Evolutionary conservation across 2,888 invertebrate genomes (phyloP), one percentile per base, ranked within the genome.

Genomic region (Mythimna ferrago): DNA sequence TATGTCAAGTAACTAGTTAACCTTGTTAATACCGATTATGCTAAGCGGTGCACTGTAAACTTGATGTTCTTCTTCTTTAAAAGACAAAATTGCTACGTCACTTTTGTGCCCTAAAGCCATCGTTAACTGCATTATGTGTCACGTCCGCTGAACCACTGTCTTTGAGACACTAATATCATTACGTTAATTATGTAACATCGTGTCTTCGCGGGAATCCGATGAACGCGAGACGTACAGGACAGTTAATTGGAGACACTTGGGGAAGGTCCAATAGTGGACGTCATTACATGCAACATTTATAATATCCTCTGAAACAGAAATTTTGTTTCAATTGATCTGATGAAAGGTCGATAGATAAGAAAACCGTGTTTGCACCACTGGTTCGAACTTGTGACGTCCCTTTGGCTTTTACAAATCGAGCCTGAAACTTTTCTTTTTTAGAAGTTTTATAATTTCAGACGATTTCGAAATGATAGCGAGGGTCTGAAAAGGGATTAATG

Each of bases 111-210:
- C 19, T 35, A 5, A 11, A 44, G 6, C 11, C 16, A 19, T 21
- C 16, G 21, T 5, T 65, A 57, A 66, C n/a, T 61, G 6, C 51
- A 56, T 26, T 56, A 72, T 19, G 14, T 11, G 32, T 21, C 26
- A 19, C 35, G 60, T 56, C 65, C 6, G 10, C 6, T 26, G n/a
- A 56, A 53, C 48, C 21, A 10, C 16, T 57, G 14, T 53, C 56
- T 61, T 32, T 41, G 19, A 41, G 26, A 53, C 53, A 53, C 6
- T 62, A 38, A 73, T 19, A 7, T 14, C 73, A 62, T 73, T 32
- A 57, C 14, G 4, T 51, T 51, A 51, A 57, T 53, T 65, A 57
- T n/a, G 38, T 56, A 35, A n/a, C 26, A 4, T 53, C 44, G 2
- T 53, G 32, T 44, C 44, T 1, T 41, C 41, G 41, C 10, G 41